Conservation (phyloP, 1,140 invertebrate genomes). For the Plectrocnemia conspersa region DNA sequence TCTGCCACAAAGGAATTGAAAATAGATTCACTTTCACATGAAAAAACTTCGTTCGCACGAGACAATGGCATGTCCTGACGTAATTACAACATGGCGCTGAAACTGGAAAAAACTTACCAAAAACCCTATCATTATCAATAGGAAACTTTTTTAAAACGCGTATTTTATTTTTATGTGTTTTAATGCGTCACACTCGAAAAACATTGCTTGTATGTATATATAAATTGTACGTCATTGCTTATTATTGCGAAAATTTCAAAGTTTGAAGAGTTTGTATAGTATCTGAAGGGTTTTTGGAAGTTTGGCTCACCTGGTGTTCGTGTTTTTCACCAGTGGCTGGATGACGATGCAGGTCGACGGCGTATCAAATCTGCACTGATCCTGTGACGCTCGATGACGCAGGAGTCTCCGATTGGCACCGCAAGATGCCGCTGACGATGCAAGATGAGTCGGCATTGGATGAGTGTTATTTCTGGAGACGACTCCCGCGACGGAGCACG, state of each 20-base stretch:
- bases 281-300: too few relatives aligned
- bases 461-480: conserved; percentile 17
- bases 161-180: too few relatives aligned
- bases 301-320: conserved; percentile 11
- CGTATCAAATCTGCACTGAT: conserved; percentile 3
- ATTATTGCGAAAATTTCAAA: too few relatives aligned
- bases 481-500: conserved; percentile 6
- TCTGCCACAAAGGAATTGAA: conserved; percentile 5
- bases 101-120: background rate
- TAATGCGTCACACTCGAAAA: too few relatives aligned
- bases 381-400: conserved; percentile 11
- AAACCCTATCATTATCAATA: too few relatives aligned
- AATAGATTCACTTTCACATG: background rate
- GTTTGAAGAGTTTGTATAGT: too few relatives aligned
- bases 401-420: background rate
- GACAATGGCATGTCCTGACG: conserved; percentile 40
- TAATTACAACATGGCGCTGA: conserved; percentile 50
- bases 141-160: too few relatives aligned
- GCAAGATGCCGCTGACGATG: conserved; percentile 6
- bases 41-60: background rate
- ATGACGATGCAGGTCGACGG: conserved; percentile 4
- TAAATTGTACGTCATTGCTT: too few relatives aligned
- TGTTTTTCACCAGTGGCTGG: background rate
- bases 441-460: background rate
- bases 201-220: too few relatives aligned